Percentiles rank a stretch among this genome's conserved stretches.
Conservation (phyloP, 1,140 invertebrate genomes). For the Bombus balteatus region DNA sequence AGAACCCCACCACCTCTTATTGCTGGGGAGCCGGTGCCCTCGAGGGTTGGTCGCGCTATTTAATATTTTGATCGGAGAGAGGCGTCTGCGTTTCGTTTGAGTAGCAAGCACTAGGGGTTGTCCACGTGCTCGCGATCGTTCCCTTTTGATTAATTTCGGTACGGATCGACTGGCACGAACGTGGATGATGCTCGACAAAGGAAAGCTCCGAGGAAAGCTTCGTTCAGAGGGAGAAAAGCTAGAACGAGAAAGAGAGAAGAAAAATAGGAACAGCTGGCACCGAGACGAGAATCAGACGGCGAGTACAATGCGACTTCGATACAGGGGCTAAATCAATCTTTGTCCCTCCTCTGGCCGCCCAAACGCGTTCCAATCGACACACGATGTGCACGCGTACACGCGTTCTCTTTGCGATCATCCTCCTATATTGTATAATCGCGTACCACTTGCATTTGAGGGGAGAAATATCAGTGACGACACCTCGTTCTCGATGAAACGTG, state of each 20-base stretch:
- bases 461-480: constrained; percentile 33
- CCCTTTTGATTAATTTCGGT: constrained; percentile 73
- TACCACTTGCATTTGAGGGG: constrained; percentile 35
- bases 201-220: constrained; percentile 42
- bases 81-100: constrained; percentile 41
- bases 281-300: constrained; percentile 57
- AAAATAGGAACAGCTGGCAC: constrained; percentile 68
- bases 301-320: constrained; percentile 50
- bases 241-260: constrained; percentile 10
- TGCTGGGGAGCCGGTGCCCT: constrained; percentile 43
- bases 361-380: constrained; percentile 37
- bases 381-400: constrained; percentile 22
- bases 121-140: constrained; percentile 65
- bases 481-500: background rate
- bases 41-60: constrained; percentile 62
- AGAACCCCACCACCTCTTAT: constrained; percentile 27
- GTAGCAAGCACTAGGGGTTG: constrained; percentile 37
- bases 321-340: constrained; percentile 34
- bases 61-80: constrained; percentile 75
- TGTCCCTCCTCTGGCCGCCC: background rate
- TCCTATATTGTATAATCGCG: constrained; percentile 46
- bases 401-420: constrained; percentile 44
- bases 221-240: background rate
- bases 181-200: constrained; percentile 60
- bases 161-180: constrained; percentile 56